Base-by-base conservation (phyloP, 2,888 invertebrate species). In the Phortica magna region DNA sequence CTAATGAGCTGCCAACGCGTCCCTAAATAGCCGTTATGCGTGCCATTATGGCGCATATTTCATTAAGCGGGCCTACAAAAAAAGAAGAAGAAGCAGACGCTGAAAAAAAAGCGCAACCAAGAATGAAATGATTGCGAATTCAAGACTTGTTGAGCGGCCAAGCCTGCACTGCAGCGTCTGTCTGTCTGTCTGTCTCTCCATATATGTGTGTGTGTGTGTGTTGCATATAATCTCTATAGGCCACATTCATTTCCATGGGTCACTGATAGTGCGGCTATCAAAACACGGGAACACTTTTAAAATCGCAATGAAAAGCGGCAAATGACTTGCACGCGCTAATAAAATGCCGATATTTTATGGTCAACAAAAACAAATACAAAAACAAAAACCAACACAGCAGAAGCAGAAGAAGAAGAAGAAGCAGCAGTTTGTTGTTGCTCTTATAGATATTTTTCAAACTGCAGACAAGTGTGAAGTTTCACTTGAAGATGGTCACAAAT, bases 281-380 rank as follows among this genome's bases (percentile, higher is more conserved):
- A 88, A 89, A 89, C 89, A 89, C 84, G 89, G 88, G 89, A 89
- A 89, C 89, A 89, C 89, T 89, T 88, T 89, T 89, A 89, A 89
- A 89, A 88, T 86, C 88, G 86, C 88, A 88, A 88, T 87, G 86
- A 88, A 84, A 84, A 88, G 88, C 87, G 85, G 88, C 85, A 87
- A 88, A 87, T 87, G 85, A 87, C 83, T 84, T 86, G 87, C 85
- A 88, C 88, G 88, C 85, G 87, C 88, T 87, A 88, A 88, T 88
- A 88, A 88, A 88, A 87, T 88, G 86, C 82, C 85, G 87, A 88
- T 88, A 86, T 86, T 88, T 88, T 87, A 88, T 84, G 85, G 86
- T 79, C 65, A 41, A 64, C 57, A 57, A 41, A 9, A 41, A 55
- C 12, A 59, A 48, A 9, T 14, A 65, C 65, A 67, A 67, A 67